A percentile compares a stretch with the other conserved stretches of the same genome.
Evolutionary conservation across 1,140 invertebrate genomes (phyloP).

Genomic region (Platorchestia sp.): DNA sequence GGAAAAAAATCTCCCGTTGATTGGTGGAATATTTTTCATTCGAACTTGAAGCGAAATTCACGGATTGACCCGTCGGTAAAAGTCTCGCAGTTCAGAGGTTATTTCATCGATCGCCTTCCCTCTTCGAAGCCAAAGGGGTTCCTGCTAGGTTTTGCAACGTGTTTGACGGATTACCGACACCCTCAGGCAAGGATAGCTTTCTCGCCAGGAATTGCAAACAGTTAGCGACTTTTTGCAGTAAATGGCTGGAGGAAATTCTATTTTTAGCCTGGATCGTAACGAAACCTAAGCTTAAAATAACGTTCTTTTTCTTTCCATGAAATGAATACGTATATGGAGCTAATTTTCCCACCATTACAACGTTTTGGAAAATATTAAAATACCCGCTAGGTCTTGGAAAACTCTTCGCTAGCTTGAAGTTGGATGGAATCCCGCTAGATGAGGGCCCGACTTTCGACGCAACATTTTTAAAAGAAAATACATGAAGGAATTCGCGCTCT

Average conservation of each 20-base stretch:
- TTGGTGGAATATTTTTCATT: conserved; percentile 17
- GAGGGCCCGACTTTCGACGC: neutral
- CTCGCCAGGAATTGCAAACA: neutral
- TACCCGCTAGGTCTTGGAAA: neutral
- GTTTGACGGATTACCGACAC: neutral
- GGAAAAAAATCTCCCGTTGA: neutral
- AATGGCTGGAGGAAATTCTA: neutral
- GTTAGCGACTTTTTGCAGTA: neutral
- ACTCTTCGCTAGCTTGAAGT: neutral
- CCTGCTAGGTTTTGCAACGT: conserved; percentile 14
- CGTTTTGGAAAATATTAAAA: neutral
- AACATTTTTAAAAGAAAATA: conserved; percentile 26
- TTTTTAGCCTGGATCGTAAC: neutral
- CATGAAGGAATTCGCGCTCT: neutral
- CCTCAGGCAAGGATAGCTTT: neutral
- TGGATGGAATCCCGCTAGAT: neutral
- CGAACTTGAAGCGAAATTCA: conserved; percentile 15
- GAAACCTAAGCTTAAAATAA: neutral
- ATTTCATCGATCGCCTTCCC: conserved; percentile 25
- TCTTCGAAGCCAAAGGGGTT: neutral
- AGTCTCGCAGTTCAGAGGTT: conserved; percentile 32
- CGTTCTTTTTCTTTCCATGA: too few relatives aligned
- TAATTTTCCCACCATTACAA: neutral
- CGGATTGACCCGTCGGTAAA: neutral
- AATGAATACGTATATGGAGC: too few relatives aligned